Conservation (phyloP, 1,140 invertebrate species). For the Neodiprion virginianus region DNA sequence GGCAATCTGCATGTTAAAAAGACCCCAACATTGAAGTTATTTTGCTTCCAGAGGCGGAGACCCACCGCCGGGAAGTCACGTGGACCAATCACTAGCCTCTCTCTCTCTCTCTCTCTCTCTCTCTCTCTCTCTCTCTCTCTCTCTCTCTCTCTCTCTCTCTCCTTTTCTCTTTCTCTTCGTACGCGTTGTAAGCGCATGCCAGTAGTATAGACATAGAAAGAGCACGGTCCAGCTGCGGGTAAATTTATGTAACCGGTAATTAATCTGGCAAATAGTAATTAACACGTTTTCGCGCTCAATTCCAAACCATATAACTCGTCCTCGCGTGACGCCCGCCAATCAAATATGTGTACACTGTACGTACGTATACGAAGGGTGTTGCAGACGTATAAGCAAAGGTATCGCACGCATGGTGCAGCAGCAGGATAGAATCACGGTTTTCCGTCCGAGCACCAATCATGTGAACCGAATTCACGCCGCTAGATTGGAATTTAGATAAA, state of each 20-base stretch:
- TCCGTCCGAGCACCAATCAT: too few species aligned
- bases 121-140: constrained; percentile 31
- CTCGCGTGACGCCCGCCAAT: neutral
- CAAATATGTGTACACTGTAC: too few species aligned
- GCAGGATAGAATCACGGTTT: too few species aligned
- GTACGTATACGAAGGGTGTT: too few species aligned
- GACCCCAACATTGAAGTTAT: constrained; percentile 53
- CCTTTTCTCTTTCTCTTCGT: constrained; percentile 29
- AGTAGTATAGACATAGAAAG: neutral
- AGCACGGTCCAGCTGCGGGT: neutral
- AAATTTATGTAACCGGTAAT: constrained; percentile 39
- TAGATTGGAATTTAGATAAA: too few species aligned
- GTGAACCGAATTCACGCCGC: too few species aligned
- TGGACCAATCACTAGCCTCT: constrained; percentile 25
- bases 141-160: constrained; percentile 28
- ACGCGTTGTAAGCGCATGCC: neutral
- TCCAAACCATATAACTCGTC: constrained; percentile 7
- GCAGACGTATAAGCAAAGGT: too few species aligned
- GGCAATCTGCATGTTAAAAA: constrained; percentile 62
- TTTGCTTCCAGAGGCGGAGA: constrained; percentile 16
- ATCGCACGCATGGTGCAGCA: too few species aligned
- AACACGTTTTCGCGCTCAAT: constrained; percentile 22
- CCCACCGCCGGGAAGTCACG: constrained; percentile 41
- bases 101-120: constrained; percentile 32
- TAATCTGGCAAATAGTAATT: constrained; percentile 35